Percentiles rank a stretch among this genome's conserved stretches.
Conservation (phyloP, 2,797 vertebrate genomes). For the Enteromius thamalakanensis region DNA sequence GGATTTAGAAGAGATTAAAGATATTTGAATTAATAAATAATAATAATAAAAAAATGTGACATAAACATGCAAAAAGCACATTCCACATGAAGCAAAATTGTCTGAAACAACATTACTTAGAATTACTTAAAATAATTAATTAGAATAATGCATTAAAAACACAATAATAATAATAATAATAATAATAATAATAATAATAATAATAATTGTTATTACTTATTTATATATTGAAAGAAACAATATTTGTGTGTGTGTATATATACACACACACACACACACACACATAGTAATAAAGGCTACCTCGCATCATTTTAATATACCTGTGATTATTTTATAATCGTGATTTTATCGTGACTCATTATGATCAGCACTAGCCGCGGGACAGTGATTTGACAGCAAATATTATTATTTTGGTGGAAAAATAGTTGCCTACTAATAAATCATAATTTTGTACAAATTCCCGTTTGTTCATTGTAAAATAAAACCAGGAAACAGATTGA, state of each 20-base stretch:
- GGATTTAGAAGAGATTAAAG: not conserved
- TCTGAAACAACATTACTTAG: too few relatives aligned
- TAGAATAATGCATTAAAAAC: too few relatives aligned
- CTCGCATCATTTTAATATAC: not conserved
- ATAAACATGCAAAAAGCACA: too few relatives aligned
- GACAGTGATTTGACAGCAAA: not conserved
- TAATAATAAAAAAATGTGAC: too few relatives aligned
- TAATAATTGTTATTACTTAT: not conserved
- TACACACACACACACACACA: too few relatives aligned
- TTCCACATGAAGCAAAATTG: too few relatives aligned
- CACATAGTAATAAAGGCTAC: not conserved
- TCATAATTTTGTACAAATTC: slow-evolving; percentile 14
- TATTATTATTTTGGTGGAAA: not conserved
- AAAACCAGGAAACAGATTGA: slow-evolving; percentile 33
- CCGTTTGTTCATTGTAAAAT: slow-evolving; percentile 19
- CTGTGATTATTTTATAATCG: not conserved
- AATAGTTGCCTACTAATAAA: slow-evolving; percentile 21
- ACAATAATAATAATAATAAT: too few relatives aligned
- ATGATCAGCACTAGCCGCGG: not conserved
- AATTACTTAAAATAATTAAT: too few relatives aligned
- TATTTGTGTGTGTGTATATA: too few relatives aligned
- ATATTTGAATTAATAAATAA: not conserved
- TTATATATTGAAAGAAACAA: not conserved
- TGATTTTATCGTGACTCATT: not conserved
- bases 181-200: too few relatives aligned